Evolutionary conservation across 2,888 invertebrate species (phyloP).

Genomic region (Tipula lateralis): DNA sequence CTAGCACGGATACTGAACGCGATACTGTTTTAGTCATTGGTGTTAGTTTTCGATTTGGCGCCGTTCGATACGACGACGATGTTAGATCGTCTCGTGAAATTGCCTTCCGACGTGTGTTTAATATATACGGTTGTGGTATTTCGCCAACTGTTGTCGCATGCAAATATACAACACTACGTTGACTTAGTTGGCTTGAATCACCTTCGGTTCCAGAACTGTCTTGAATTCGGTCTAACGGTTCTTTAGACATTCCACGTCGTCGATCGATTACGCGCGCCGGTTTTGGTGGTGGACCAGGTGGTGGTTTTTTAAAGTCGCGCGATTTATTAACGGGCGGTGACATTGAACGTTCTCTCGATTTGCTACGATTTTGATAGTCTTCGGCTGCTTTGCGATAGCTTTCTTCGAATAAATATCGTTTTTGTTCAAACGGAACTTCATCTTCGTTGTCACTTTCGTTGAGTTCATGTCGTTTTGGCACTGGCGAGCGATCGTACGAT

Average conservation of each 20-base stretch:
- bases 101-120: conserved; percentile 56
- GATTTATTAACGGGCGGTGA: not conserved
- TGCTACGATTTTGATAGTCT: conserved; percentile 14
- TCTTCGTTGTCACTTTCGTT: conserved; percentile 3
- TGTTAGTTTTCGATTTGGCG: conserved; percentile 38
- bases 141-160: conserved; percentile 85
- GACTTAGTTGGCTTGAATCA: conserved; percentile 73
- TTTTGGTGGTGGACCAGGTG: conserved; percentile 47
- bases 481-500: not conserved
- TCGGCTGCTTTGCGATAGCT: not conserved
- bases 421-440: conserved; percentile 7
- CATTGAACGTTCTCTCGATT: conserved; percentile 4
- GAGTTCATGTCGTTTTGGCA: not conserved
- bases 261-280: conserved; percentile 47
- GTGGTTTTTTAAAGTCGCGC: conserved; percentile 35
- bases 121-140: conserved; percentile 69
- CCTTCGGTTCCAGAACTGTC: conserved; percentile 62
- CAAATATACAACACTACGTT: conserved; percentile 76
- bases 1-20: conserved; percentile 74
- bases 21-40: conserved; percentile 66
- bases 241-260: conserved; percentile 40
- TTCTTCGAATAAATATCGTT: conserved; percentile 26
- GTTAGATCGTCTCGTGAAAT: conserved; percentile 68
- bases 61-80: conserved; percentile 51
- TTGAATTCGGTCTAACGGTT: conserved; percentile 45